These are phyloP conservation scores for Drosophila azteca DNA, from an alignment of 1,140 invertebrate genomes.

Conservation along the genomic window DNA sequence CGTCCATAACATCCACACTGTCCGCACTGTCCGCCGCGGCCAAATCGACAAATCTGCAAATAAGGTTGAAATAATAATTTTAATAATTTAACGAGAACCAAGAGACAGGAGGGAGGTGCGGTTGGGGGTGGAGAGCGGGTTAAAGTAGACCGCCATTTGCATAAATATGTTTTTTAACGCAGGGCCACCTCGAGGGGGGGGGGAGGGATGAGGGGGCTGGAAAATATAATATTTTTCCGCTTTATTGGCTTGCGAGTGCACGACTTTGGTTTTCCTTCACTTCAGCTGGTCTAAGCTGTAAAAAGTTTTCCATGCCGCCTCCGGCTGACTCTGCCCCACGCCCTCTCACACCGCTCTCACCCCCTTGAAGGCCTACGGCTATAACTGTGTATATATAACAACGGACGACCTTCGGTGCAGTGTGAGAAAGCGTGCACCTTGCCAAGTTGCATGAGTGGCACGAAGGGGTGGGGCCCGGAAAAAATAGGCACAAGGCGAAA, in stretches of 20 bases:
- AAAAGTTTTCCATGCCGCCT: constrained; percentile 25
- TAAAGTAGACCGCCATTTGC: constrained; percentile 37
- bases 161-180: constrained; percentile 37
- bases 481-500: constrained; percentile 52
- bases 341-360: constrained; percentile 25
- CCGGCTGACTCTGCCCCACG: constrained; percentile 29
- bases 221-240: constrained; percentile 58
- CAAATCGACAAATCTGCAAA: constrained; percentile 17
- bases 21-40: too few species aligned
- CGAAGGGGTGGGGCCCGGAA: constrained; percentile 13
- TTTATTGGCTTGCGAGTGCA: constrained; percentile 66
- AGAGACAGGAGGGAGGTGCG: too few species aligned
- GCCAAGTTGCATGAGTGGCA: constrained; percentile 47
- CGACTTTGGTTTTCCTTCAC: constrained; percentile 47
- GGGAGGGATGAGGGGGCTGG: background rate
- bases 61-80: constrained; percentile 36
- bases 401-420: constrained; percentile 57
- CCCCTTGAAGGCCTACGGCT: background rate
- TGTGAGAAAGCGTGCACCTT: constrained; percentile 78
- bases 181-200: background rate
- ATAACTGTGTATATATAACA: background rate
- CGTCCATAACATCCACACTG: background rate
- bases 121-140: background rate
- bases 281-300: constrained; percentile 47
- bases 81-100: constrained; percentile 28